A percentile compares a stretch with the other conserved stretches of the same genome.
Conservation (phyloP, 2,113 vertebrate species). For the Lasiurus cinereus region DNA sequence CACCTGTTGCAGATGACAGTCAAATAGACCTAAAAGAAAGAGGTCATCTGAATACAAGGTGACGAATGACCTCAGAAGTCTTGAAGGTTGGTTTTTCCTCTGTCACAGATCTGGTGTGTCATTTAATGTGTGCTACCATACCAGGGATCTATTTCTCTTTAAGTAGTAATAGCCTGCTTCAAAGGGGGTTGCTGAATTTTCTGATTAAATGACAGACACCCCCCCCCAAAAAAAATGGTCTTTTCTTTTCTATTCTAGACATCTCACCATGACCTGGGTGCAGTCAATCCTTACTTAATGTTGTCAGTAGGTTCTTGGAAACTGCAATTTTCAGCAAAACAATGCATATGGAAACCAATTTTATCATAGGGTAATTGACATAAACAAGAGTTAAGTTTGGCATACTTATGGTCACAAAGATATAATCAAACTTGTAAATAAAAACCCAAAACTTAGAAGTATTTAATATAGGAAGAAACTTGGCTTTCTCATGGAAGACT, state of each 20-base stretch:
- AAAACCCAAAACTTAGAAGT: not conserved
- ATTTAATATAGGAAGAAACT: not conserved
- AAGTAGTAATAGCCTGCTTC: not conserved
- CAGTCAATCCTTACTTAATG: not conserved
- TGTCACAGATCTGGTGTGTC: too few relatives aligned
- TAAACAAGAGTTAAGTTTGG: not conserved
- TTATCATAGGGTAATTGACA: not conserved
- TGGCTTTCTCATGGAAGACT: not conserved
- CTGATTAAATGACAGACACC: not conserved
- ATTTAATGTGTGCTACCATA: not conserved
- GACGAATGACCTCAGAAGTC: not conserved
- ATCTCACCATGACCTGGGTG: not conserved
- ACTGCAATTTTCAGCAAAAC: not conserved
- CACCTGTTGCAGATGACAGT: not conserved
- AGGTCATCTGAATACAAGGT: not conserved
- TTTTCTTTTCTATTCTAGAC: not conserved
- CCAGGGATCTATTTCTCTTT: not conserved
- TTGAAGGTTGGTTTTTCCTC: too few relatives aligned
- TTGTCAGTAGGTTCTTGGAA: not conserved
- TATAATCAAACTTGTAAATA: not conserved
- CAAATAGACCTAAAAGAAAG: not conserved
- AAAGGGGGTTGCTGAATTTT: not conserved
- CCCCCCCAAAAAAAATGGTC: not conserved
- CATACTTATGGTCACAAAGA: not conserved
- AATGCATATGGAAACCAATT: not conserved